phyloP scores from a whole-genome alignment of 2,888 invertebrate genomes.

The Thymelicus lineola region DNA sequence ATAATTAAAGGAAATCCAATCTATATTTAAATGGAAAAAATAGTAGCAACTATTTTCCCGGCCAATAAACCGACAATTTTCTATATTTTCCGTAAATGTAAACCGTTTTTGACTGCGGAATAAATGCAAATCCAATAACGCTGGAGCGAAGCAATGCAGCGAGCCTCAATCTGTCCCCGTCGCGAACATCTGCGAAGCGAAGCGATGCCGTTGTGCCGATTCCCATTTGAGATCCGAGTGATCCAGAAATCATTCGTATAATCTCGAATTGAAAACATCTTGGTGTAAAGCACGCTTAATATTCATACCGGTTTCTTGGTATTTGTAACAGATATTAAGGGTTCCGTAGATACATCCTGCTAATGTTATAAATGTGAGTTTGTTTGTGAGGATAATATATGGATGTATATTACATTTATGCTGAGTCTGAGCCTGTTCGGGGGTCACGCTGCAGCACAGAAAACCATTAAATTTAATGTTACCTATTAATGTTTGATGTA shows the following conservation, averaged over 20 bases:
- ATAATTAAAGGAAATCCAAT: background rate
- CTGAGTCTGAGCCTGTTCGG: too few species aligned
- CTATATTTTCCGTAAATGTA: constrained; percentile 8
- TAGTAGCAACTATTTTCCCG: background rate
- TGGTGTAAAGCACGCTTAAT: background rate
- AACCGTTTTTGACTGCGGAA: constrained; percentile 16
- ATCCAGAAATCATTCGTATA: constrained; percentile 2
- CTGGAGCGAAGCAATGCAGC: constrained; percentile 16
- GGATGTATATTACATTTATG: too few species aligned
- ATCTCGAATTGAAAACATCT: background rate
- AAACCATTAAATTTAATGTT: too few species aligned
- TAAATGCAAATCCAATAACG: constrained; percentile 35
- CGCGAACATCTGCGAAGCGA: constrained; percentile 20
- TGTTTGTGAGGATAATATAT: too few species aligned
- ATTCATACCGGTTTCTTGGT: too few species aligned
- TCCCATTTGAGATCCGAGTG: constrained; percentile 9
- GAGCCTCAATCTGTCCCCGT: constrained; percentile 28
- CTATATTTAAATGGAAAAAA: background rate
- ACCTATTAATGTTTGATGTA: too few species aligned
- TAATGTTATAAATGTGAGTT: too few species aligned
- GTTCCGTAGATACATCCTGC: too few species aligned
- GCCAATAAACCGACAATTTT: background rate
- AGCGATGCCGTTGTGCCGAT: background rate
- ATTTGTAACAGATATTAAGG: too few species aligned
- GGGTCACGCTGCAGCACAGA: too few species aligned